These are phyloP conservation scores for Drosophila longiperda DNA, from an alignment of 2,888 invertebrate species.

Conservation along the genomic window DNA sequence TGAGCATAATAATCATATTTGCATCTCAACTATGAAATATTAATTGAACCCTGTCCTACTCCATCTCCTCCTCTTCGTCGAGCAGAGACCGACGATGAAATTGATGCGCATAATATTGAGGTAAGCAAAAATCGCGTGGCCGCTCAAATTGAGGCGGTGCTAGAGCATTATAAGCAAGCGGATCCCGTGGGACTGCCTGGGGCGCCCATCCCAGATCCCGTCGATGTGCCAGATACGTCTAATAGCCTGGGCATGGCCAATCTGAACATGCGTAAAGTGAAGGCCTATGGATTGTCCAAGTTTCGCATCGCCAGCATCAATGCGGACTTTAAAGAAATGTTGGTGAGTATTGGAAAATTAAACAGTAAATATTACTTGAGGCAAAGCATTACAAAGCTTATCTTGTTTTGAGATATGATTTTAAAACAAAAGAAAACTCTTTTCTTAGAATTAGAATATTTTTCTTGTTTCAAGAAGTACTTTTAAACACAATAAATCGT, in stretches of 20 bases:
- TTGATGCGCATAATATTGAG: conserved; percentile 79
- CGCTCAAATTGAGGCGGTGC: conserved; percentile 88
- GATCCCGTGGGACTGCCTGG: conserved; percentile 93
- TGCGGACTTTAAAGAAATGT: conserved; percentile 90
- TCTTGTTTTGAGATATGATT: background rate
- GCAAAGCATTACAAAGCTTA: background rate
- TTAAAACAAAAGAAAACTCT: too few species aligned
- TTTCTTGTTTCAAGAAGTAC: too few species aligned
- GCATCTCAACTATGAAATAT: background rate
- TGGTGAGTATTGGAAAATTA: conserved; percentile 85
- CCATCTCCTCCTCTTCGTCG: background rate
- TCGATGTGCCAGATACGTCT: conserved; percentile 90
- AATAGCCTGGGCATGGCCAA: conserved; percentile 89
- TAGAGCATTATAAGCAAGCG: conserved; percentile 92
- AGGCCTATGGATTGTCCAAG: conserved; percentile 91
- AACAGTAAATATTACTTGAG: background rate
- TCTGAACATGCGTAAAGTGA: conserved; percentile 89
- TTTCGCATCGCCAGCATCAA: conserved; percentile 90
- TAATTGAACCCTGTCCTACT: conserved; percentile 42
- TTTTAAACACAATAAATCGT: too few species aligned
- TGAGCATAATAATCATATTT: conserved; percentile 29
- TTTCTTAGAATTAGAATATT: too few species aligned
- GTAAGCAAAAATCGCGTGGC: conserved; percentile 89
- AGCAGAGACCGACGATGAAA: conserved; percentile 33
- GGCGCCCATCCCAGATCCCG: conserved; percentile 92